phyloP scores from a whole-genome alignment of 2,113 vertebrate genomes.

The Phaethon lepturus region DNA sequence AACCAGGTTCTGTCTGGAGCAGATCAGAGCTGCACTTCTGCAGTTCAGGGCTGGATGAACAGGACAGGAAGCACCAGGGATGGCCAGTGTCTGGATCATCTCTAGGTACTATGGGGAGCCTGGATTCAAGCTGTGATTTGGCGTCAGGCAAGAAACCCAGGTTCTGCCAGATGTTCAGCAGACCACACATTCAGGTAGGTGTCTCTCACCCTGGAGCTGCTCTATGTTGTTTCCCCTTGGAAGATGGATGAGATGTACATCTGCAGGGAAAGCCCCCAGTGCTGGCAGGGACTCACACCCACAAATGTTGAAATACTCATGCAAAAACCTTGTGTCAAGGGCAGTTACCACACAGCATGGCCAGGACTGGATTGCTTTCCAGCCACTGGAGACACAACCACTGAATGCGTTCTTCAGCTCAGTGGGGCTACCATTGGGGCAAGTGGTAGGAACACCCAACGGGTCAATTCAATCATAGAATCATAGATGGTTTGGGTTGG shows the following conservation, averaged over 20 bases:
- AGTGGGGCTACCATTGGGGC: neutral
- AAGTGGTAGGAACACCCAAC: neutral
- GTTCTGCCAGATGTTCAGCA: neutral
- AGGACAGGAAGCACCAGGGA: neutral
- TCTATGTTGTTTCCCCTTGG: neutral
- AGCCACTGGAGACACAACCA: neutral
- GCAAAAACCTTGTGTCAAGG: neutral
- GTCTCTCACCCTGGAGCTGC: neutral
- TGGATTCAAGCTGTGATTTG: neutral
- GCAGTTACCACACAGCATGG: neutral
- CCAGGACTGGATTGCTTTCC: neutral
- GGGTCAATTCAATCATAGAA: neutral
- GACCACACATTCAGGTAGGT: neutral
- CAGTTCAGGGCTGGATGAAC: accelerated
- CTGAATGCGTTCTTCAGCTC: neutral
- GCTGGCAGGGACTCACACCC: neutral
- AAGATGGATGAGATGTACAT: neutral
- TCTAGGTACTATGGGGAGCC: neutral
- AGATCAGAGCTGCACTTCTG: neutral
- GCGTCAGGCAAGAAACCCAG: neutral
- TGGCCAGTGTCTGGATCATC: neutral
- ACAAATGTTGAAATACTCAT: accelerated
- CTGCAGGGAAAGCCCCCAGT: neutral
- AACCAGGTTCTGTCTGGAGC: neutral
- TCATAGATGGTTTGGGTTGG: too few relatives aligned